Base-by-base conservation (phyloP, 1,140 invertebrate species). In the Ips nitidus region DNA sequence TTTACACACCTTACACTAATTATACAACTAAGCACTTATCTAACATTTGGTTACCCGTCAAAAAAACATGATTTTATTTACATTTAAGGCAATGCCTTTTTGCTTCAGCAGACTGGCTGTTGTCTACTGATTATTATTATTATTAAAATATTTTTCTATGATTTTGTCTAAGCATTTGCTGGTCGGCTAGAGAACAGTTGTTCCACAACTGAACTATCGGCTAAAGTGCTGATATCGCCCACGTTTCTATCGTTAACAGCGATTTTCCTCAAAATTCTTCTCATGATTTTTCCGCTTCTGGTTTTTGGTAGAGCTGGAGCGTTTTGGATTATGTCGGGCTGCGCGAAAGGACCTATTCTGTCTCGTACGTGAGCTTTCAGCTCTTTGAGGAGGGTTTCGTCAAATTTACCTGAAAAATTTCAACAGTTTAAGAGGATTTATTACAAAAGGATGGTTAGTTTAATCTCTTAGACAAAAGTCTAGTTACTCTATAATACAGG, bases 201-300 rank as follows among this genome's bases (percentile, higher is more conserved):
- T 50, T 94, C 88, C 40, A 98, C 91, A 66, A 98, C 88, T 2
- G 82, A 83, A 70, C 94, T 93, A 76, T 98, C 95, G 41, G 94
- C 94, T 65, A 98, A 82, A 1, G 97, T 98, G 6, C 94, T 94
- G 0, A 89, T 90, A 80, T 99, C 97, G 3, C 97, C 98, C 56
- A 99, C 87, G 73, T 98, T 89, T 42, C 82, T 83, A 75, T 97
- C 94, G 52, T 92, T 92, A 1, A 91, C 82, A 0, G 97, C 97
- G 6, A 99, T 91, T 84, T 98, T 98, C 57, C 96, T 85, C 41
- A 99, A 81, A 59, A 99, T 90, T 72, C 98, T 84, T 52, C 98
- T 87, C 94, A 99, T 98, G 53, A 99, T 98, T 83, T 99, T 99
- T 2, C 98, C 98, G 1, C 96, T 98, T 47, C 97, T 86, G 0